These are phyloP conservation scores for Tolypeutes matacus DNA, from an alignment of 2,797 vertebrate species.

Conservation along the genomic window DNA sequence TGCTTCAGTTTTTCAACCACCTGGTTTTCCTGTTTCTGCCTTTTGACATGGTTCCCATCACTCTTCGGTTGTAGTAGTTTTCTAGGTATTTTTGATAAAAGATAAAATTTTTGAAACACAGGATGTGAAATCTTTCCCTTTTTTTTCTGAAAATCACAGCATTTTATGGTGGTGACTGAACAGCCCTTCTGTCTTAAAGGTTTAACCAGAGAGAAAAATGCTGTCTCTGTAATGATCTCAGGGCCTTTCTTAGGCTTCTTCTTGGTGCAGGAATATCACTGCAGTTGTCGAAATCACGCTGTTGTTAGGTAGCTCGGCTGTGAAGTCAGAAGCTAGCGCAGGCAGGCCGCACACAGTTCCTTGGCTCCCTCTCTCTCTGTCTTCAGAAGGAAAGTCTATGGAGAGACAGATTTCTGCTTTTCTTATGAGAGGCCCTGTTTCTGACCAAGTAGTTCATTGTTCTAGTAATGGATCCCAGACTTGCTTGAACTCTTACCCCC, in stretches of 20 bases:
- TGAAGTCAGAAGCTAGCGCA: too few species aligned
- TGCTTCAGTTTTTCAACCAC: conserved; percentile 88
- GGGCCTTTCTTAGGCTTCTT: background rate
- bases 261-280: background rate
- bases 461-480: background rate
- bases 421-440: background rate
- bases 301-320: too few species aligned
- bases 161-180: background rate
- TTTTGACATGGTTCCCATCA: background rate
- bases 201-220: background rate
- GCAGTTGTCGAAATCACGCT: background rate
- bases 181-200: conserved; percentile 84
- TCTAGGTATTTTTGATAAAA: conserved; percentile 86
- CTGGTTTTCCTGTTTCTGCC: fast-evolving
- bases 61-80: conserved; percentile 83
- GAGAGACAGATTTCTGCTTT: background rate
- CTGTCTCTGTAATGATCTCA: background rate
- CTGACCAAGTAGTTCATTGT: background rate
- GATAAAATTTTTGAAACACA: background rate
- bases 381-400: background rate
- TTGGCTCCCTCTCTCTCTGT: background rate
- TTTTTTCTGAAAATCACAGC: background rate
- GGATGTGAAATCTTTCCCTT: background rate
- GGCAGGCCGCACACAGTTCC: too few species aligned
- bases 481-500: background rate